Base-by-base conservation (phyloP, 2,797 vertebrate species). In the Lepidocolaptes lacrymiger region DNA sequence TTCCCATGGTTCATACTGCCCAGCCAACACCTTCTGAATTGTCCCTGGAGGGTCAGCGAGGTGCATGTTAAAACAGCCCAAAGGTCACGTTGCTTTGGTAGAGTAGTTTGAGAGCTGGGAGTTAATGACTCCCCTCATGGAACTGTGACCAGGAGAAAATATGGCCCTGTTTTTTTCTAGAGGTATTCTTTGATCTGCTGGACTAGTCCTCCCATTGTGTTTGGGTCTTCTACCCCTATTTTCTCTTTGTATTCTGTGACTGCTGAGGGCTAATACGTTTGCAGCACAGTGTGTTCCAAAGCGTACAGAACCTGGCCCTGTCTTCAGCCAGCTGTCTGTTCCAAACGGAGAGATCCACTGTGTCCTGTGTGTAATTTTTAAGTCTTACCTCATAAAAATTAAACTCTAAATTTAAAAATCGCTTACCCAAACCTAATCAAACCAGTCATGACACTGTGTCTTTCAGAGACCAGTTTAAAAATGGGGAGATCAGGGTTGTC, bases 211-310 rank as follows among this genome's bases (percentile, higher is more conserved):
- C 19, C 52, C 27, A 0, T 66, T 79, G 66, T 51, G n/a, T 84
- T 89, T 52, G 49, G 24, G 34, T 95, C 79, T 85, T 83, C 68
- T 55, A 88, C 83, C 82, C 64, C 93, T 74, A 41, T 61, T 94
- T 83, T 63, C 48, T 61, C 85, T 82, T 52, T 64, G 30, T 86
- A n/a, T 59, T 82, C 58, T 43, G 83, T 0, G 9, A 1, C 46
- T 73, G 56, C 69, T 91, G 85, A 81, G 54, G 85, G 54, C 83
- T 66, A 17, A 75, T 77, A 5, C 1, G 9, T 86, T 88, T 95
- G 62, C 90, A 80, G 86, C 82, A 89, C 94, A 81, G n/a, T 36
- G 87, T 95, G 87, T 95, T 96, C 91, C 91, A 41, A 80, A 55
- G 79, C 1, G 0, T 61, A 72, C 59, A 36, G 79, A 90, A 43